These are phyloP conservation scores for Felis catus DNA, from an alignment of 2,113 vertebrate species.

Conservation along the genomic window F.catus_Fca126_mat1.0 CM031412.1:57051001-57051500, in stretches of 20 bases:
- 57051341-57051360: too few relatives aligned
- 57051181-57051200: background rate
- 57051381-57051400: too few relatives aligned
- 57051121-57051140: background rate
- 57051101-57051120: background rate
- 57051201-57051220: background rate
- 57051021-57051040: background rate
- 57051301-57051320: too few relatives aligned
- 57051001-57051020: background rate
- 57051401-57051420: too few relatives aligned
- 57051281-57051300: too few relatives aligned
- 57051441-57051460: too few relatives aligned
- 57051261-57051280: too few relatives aligned
- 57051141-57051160: background rate
- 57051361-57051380: too few relatives aligned
- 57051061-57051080: background rate
- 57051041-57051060: background rate
- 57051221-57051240: background rate
- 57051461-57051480: too few relatives aligned
- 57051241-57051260: too few relatives aligned
- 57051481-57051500: background rate
- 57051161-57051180: background rate
- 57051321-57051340: too few relatives aligned
- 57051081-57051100: background rate
- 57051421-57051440: too few relatives aligned